Conservation (phyloP, 1,140 invertebrate genomes). For the Leptoteleia sp. region DNA sequence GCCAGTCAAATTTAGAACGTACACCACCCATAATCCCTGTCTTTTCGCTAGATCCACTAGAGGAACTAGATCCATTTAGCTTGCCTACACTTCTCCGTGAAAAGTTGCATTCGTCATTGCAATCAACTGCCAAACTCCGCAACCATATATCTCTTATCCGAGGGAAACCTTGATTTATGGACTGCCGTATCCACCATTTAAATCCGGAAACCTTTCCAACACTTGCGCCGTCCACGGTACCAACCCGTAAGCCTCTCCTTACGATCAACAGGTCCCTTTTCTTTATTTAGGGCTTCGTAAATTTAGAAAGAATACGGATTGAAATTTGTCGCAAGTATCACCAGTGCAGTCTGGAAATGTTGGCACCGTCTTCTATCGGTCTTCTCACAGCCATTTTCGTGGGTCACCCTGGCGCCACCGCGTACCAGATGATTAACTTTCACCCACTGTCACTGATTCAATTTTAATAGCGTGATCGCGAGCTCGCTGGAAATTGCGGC, state of each 20-base stretch:
- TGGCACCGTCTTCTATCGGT: background rate
- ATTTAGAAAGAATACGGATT: too few relatives aligned
- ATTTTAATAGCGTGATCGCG: background rate
- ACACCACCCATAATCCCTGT: too few relatives aligned
- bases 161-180: constrained; percentile 22
- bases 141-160: constrained; percentile 2
- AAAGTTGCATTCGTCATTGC: too few relatives aligned
- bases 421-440: constrained; percentile 32
- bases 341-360: too few relatives aligned
- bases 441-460: constrained; percentile 17
- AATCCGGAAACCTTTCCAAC: constrained; percentile 8
- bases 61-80: too few relatives aligned
- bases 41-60: too few relatives aligned
- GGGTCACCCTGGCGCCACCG: too few relatives aligned
- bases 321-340: too few relatives aligned
- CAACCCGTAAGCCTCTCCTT: constrained; percentile 4
- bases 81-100: too few relatives aligned
- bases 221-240: background rate
- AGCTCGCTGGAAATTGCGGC: constrained; percentile 12
- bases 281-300: too few relatives aligned
- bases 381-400: too few relatives aligned
- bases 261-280: constrained; percentile 41
- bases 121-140: constrained; percentile 2
- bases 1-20: too few relatives aligned
- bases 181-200: background rate